Base-by-base conservation (phyloP, 2,888 invertebrate genomes). In the Polymixis flavicincta region DNA sequence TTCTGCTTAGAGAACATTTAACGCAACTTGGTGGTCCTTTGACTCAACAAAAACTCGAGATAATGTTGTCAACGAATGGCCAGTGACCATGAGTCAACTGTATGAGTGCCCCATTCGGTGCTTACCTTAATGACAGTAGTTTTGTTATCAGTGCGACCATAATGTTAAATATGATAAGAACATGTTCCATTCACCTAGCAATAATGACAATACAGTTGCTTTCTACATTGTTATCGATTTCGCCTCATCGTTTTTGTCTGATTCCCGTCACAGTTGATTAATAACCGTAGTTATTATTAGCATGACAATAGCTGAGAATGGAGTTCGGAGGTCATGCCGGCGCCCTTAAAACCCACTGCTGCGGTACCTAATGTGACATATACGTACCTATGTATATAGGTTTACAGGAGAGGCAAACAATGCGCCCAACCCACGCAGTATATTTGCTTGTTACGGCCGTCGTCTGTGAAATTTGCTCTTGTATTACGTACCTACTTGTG, bases 281-380 rank as follows among this genome's bases (percentile, higher is more conserved):
- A 89, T 90, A 88, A 88, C 76, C 82, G 68, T 75, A 65, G 74
- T 69, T 90, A 88, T 86, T 88, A 94, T 94, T 94, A 92, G 91
- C 94, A 95, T 95, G 89, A 95, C 94, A 95, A 95, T 95, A 90
- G 93, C 89, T 85, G 84, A 87, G 90, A 90, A 92, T 92, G 85
- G 92, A 94, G 94, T 94, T 93, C 93, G 90, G 90, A 93, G 95
- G 94, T 95, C 93, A 93, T 90, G 89, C 90, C 86, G 90, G 89
- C 92, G 94, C 93, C 93, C 94, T 92, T 92, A 93, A 93, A 93
- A 93, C 92, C 90, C 87, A 91, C 89, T 90, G 88, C 90, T 90
- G 88, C 87, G 85, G 84, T 83, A 90, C 88, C 89, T 87, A 88
- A 86, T 78, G 86, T 90, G 85, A 69, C 68, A 67, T 84, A 84